phyloP scores from a whole-genome alignment of 1,140 invertebrate species.

The Periplaneta americana region DNA sequence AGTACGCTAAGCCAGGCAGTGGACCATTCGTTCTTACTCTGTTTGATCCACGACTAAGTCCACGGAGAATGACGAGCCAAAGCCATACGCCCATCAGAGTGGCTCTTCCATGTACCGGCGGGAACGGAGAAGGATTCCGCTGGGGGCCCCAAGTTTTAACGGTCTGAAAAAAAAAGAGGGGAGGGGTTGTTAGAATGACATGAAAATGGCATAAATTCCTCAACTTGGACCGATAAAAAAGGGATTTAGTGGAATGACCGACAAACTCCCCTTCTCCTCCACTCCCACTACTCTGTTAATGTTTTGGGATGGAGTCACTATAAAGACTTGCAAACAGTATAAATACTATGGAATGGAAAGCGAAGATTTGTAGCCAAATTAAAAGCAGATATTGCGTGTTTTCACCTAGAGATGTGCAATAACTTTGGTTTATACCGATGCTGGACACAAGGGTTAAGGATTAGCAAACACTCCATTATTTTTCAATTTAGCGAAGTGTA shows the following conservation, averaged over 20 bases:
- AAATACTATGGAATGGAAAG: neutral
- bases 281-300: neutral
- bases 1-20: neutral
- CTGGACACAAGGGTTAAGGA: no score
- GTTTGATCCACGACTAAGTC: no score
- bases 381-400: neutral
- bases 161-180: neutral
- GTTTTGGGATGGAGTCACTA: neutral
- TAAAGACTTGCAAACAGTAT: neutral
- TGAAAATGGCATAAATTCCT: neutral
- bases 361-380: neutral
- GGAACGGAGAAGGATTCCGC: neutral
- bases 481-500: neutral
- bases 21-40: neutral
- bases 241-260: neutral
- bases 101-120: neutral
- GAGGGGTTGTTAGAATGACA: neutral
- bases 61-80: neutral
- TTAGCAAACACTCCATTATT: neutral
- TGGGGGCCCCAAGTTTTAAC: neutral
- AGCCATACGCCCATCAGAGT: neutral
- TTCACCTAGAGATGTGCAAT: neutral
- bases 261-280: neutral
- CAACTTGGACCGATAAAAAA: neutral
- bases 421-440: neutral